phyloP scores from a whole-genome alignment of 2,888 invertebrate species.

The Galeopsomyia nigrocyanea region DNA sequence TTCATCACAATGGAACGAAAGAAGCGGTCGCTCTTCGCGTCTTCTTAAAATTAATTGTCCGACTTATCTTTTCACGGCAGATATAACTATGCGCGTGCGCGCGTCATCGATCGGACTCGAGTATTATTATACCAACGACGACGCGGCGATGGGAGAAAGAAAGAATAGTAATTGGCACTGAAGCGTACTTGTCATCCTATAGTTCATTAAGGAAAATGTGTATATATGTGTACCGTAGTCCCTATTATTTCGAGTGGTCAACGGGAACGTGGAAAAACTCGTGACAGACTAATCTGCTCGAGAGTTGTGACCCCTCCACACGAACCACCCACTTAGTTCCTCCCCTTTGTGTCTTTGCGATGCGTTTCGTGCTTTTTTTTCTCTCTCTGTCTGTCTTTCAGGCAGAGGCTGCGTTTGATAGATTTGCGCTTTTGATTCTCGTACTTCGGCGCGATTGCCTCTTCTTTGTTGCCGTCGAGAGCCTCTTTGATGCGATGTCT shows the following conservation, averaged over 20 bases:
- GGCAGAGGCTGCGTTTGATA: neutral
- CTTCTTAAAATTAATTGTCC: conserved; percentile 61
- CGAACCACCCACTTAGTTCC: conserved; percentile 34
- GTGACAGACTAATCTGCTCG: conserved; percentile 66
- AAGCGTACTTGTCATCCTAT: conserved; percentile 64
- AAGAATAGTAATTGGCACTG: conserved; percentile 68
- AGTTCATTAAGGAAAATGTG: conserved; percentile 70
- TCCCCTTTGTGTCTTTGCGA: conserved; percentile 5
- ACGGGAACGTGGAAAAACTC: conserved; percentile 63
- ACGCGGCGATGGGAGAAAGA: conserved; percentile 25
- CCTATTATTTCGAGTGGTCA: conserved; percentile 63
- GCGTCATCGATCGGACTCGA: conserved; percentile 57
- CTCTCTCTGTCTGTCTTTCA: neutral
- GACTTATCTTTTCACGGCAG: conserved; percentile 60
- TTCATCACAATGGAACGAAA: conserved; percentile 3
- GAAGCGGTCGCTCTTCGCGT: neutral
- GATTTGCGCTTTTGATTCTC: conserved; percentile 43
- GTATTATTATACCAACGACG: conserved; percentile 19
- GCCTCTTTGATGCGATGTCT: conserved; percentile 14
- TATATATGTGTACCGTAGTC: conserved; percentile 56
- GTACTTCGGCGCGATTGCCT: conserved; percentile 27
- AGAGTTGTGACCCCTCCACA: conserved; percentile 60
- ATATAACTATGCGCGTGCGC: conserved; percentile 42
- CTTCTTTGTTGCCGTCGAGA: conserved; percentile 31
- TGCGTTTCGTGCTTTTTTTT: neutral